These are phyloP conservation scores for Chloroceryle amazona DNA, from an alignment of 2,797 vertebrate genomes.

Conservation along the genomic window DNA sequence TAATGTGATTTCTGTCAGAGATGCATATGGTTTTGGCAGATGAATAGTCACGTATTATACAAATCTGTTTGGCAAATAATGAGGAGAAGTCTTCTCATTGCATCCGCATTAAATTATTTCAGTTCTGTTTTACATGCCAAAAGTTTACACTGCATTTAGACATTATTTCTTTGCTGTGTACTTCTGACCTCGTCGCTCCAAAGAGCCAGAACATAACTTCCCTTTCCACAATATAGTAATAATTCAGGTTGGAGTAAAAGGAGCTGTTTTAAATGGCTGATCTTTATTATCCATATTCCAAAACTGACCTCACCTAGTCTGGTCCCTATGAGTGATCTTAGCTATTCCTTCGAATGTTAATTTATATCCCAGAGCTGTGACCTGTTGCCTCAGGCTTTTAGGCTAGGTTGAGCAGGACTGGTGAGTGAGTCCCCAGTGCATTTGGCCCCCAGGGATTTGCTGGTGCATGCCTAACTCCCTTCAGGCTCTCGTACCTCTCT, in stretches of 20 bases:
- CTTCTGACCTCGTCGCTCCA: conserved; percentile 10
- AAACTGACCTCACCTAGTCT: not conserved
- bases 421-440: not conserved
- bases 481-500: not conserved
- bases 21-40: not conserved
- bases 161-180: not conserved
- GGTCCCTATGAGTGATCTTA: not conserved
- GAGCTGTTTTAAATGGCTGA: not conserved
- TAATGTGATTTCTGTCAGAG: conserved; percentile 16
- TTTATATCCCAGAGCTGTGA: not conserved
- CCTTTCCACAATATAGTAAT: not conserved
- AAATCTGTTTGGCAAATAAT: conserved; percentile 41
- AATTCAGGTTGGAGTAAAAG: conserved; percentile 13
- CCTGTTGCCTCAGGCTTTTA: not conserved
- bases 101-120: conserved; percentile 26
- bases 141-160: conserved; percentile 9
- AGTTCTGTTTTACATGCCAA: conserved; percentile 13
- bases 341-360: not conserved
- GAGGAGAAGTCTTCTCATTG: not conserved
- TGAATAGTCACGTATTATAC: not conserved
- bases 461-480: accelerated
- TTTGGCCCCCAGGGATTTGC: not conserved
- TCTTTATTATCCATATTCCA: not conserved
- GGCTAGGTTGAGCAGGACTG: not conserved
- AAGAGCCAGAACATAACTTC: not conserved